phyloP scores from a whole-genome alignment of 1,140 invertebrate species.

The Cyrtorhinus lividipennis region DNA sequence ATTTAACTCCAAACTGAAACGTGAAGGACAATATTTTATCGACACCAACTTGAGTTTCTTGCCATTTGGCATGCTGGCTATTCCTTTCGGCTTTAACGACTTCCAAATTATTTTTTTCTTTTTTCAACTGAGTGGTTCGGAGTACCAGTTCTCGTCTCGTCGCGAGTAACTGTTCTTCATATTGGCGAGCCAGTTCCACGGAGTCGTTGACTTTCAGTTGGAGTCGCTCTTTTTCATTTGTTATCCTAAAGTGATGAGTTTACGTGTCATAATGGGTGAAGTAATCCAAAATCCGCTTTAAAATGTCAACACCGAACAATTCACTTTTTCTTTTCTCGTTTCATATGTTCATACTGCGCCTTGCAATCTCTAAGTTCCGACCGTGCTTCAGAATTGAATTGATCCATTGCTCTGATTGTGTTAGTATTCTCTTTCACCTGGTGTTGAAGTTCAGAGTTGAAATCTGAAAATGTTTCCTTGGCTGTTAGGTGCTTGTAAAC shows the following conservation, averaged over 20 bases:
- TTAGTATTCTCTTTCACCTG: not conserved
- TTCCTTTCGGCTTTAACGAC: slow-evolving; percentile 11
- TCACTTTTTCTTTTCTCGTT: not conserved
- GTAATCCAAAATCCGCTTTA: too few relatives aligned
- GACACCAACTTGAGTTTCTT: not conserved
- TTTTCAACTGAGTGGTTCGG: not conserved
- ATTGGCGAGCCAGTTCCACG: not conserved
- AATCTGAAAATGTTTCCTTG: not conserved
- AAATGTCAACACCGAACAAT: too few relatives aligned
- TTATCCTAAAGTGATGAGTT: too few relatives aligned
- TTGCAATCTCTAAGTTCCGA: not conserved
- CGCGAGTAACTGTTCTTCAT: not conserved
- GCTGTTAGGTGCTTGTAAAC: too few relatives aligned
- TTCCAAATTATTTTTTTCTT: slow-evolving; percentile 8
- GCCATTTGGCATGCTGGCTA: slow-evolving; percentile 3
- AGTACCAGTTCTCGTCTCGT: not conserved
- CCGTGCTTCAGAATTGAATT: not conserved
- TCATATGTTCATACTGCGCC: not conserved
- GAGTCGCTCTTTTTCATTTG: not conserved
- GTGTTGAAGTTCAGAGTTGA: not conserved
- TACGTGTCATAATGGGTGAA: too few relatives aligned
- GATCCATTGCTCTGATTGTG: not conserved
- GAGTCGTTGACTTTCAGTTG: not conserved
- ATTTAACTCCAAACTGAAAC: not conserved
- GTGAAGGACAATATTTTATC: not conserved